Evolutionary conservation across 2,113 vertebrate species (phyloP), one percentile per base, ranked within the genome.

Genomic region (Cyanoramphus novaezelandiae): DNA sequence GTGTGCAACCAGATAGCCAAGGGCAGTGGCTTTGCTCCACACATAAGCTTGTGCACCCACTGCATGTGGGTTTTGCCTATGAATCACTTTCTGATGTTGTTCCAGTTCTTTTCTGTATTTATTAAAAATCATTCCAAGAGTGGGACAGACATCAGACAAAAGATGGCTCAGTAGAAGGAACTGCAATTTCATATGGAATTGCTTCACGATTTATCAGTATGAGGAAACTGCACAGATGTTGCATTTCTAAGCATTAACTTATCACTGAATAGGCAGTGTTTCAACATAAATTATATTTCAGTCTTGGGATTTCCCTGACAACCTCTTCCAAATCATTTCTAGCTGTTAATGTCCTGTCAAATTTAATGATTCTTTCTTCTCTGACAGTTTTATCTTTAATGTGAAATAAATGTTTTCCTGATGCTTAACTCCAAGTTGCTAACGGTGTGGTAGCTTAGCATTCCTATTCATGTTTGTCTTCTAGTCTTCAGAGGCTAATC

Each of bases 351-450:
- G 74, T 75, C 52, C 90, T 88, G 86, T 94, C 92, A 92, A 65
- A 65, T 71, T 81, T 90, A 96, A 95, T 92, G 83, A 41, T 75
- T 92, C 44, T 84, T 80, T 35, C 69, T 88, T 52, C 90, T 88
- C 72, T 60, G 76, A 62, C 33, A 24, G 17, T 67, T 91, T 83
- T 52, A 71, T 17, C 62, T 79, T 85, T 88, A 86, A 94, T 86
- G 76, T 70, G 88, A 94, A 95, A 95, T 65, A 96, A 96, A 97
- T 93, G 41, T 28, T 10, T 96, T 96, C 90, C 93, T 82, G 86
- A 88, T 92, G 92, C 64, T 94, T 67, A 9, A 0, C 50, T 77
- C 49, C 7, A 9, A 17, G 29, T 2, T 44, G 82, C 13, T 91
- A 82, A 92, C n/a, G 62, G 55, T 59, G 55, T 90, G 60, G 29